Percentiles rank a stretch among this genome's conserved stretches.
phyloP scores from a whole-genome alignment of 2,797 vertebrate species.

The Intellagama lesueurii region DNA sequence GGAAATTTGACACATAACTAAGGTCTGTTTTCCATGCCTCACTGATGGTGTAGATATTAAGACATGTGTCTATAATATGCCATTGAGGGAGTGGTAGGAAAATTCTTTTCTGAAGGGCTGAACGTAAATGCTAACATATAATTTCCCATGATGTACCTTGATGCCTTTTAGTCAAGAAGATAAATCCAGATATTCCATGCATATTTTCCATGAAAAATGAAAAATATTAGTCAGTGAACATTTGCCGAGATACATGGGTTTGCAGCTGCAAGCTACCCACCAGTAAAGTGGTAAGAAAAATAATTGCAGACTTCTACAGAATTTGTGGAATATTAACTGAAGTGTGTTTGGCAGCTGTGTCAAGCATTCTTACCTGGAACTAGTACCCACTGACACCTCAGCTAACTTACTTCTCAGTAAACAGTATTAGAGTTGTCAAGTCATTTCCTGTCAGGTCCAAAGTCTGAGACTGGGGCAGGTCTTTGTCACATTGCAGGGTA shows the following conservation, averaged over 20 bases:
- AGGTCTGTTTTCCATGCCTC: neutral
- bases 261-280: neutral
- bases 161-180: neutral
- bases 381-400: neutral
- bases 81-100: constrained; percentile 49
- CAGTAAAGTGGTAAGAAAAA: constrained; percentile 5
- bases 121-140: constrained; percentile 20
- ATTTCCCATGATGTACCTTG: constrained; percentile 11
- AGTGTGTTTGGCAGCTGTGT: neutral
- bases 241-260: neutral
- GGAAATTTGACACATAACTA: constrained; percentile 5
- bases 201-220: constrained; percentile 44
- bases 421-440: too few species aligned
- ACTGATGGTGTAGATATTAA: constrained; percentile 35
- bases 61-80: neutral
- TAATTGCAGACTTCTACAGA: neutral
- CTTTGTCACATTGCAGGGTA: neutral
- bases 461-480: too few species aligned
- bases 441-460: too few species aligned
- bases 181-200: constrained; percentile 57
- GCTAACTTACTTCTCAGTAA: neutral
- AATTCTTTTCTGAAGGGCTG: constrained; percentile 49
- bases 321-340: too few species aligned
- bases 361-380: neutral
- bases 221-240: neutral